Conservation (phyloP, 2,113 vertebrate genomes). For the Irena cyanogastra region DNA sequence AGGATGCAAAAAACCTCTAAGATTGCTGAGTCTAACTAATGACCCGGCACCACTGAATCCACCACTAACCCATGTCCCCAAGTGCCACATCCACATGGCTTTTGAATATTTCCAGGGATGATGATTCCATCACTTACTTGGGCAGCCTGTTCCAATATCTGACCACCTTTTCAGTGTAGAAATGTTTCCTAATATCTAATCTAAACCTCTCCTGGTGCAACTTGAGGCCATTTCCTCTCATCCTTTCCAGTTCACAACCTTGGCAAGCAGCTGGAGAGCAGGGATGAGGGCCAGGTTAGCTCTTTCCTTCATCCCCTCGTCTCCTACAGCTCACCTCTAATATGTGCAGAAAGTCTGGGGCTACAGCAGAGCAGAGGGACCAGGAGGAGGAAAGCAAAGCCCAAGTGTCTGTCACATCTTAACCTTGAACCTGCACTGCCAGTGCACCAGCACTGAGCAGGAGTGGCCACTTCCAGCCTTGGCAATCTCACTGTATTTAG, state of each 20-base stretch:
- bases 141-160: background rate
- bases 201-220: background rate
- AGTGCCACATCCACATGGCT: background rate
- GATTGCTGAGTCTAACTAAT: background rate
- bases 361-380: background rate
- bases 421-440: background rate
- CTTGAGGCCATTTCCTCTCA: background rate
- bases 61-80: background rate
- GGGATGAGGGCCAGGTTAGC: background rate
- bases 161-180: background rate
- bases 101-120: background rate
- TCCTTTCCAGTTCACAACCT: background rate
- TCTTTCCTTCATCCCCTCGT: background rate
- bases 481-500: background rate
- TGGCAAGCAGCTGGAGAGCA: background rate
- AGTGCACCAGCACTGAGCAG: background rate
- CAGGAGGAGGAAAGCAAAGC: background rate
- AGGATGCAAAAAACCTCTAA: background rate
- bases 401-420: background rate
- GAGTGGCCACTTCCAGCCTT: background rate
- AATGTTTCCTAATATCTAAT: background rate
- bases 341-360: rapidly evolving
- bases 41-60: background rate
- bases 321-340: background rate
- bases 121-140: background rate